A percentile compares a stretch with the other conserved stretches of the same genome.
Evolutionary conservation across 2,797 vertebrate species (phyloP).

Genomic region (Helarctos malayanus): DNA sequence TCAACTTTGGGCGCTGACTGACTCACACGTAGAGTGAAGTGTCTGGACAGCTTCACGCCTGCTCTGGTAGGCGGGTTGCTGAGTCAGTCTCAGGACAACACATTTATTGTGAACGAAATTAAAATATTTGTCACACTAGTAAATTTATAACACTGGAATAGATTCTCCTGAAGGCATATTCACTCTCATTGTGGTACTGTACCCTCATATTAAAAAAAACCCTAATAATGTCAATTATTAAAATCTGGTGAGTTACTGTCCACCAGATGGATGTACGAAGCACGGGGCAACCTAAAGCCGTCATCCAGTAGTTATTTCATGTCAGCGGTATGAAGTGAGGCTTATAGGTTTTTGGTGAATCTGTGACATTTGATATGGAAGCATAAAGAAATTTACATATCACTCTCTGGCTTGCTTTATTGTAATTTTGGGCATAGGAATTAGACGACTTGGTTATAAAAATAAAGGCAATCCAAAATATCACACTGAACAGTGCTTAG

Average conservation of each 20-base stretch:
- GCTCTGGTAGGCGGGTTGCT: not conserved
- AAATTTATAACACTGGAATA: not conserved
- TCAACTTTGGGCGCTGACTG: not conserved
- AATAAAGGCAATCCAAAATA: constrained; percentile 14
- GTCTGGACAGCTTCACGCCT: not conserved
- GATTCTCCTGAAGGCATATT: not conserved
- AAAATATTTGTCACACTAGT: not conserved
- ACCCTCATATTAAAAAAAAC: not conserved
- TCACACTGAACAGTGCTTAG: not conserved
- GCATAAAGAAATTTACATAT: not conserved
- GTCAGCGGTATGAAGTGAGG: not conserved
- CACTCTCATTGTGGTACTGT: not conserved
- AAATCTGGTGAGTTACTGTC: not conserved
- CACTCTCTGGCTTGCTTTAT: not conserved
- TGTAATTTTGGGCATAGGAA: not conserved
- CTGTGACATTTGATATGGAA: not conserved
- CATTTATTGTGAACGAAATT: not conserved
- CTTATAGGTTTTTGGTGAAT: not conserved
- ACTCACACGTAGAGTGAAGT: too few species aligned
- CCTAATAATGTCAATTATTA: not conserved
- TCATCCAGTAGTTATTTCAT: not conserved
- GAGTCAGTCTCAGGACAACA: not conserved
- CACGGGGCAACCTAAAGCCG: not conserved
- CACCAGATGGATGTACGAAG: not conserved
- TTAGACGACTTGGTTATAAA: not conserved